Evolutionary conservation across 1,140 invertebrate genomes (phyloP).

Genomic region (Polypedilum vanderplanki): DNA sequence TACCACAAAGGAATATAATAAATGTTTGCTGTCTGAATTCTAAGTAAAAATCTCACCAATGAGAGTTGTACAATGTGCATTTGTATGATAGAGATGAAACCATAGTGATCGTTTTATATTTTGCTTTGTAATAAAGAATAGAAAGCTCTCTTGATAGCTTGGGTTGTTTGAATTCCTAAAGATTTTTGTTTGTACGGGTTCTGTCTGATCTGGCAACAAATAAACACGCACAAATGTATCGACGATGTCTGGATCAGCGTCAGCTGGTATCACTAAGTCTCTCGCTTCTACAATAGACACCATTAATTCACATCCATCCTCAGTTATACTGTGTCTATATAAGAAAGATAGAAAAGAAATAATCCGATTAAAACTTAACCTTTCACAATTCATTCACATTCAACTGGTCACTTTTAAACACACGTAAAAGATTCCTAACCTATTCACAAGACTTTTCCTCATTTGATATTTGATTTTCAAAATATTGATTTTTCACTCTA

Average conservation of each 20-base stretch:
- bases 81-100: constrained; percentile 44
- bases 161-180: constrained; percentile 53
- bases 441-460: no score
- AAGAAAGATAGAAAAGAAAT: constrained; percentile 31
- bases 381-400: not conserved
- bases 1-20: not conserved
- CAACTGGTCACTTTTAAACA: not conserved
- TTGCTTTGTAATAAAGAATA: constrained; percentile 56
- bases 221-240: constrained; percentile 71
- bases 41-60: constrained; percentile 34
- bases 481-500: no score
- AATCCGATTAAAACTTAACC: constrained; percentile 8
- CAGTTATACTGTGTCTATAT: constrained; percentile 38
- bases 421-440: no score
- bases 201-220: constrained; percentile 62
- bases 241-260: constrained; percentile 52
- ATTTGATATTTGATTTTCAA: no score
- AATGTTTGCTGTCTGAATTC: no score
- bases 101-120: constrained; percentile 41
- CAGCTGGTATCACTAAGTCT: constrained; percentile 57
- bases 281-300: constrained; percentile 70
- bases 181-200: constrained; percentile 63
- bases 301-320: constrained; percentile 61
- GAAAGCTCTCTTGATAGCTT: constrained; percentile 65
- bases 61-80: constrained; percentile 38